These are phyloP conservation scores for Phytoseiulus persimilis DNA, from an alignment of 2,888 invertebrate species.

Conservation along the genomic window DNA sequence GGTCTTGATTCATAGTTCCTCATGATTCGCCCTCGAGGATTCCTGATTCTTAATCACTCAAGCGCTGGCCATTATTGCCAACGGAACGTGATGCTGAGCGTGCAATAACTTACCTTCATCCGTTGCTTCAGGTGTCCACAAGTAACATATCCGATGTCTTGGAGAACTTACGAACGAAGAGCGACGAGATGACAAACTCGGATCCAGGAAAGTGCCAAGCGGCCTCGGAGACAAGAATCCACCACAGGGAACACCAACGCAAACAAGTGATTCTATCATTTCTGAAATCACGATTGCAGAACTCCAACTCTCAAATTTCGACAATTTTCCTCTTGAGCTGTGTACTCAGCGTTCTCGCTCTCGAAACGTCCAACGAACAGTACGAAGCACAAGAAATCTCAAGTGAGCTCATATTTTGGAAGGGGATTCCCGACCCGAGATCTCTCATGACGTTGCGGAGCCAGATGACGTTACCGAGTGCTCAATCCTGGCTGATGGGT, in stretches of 20 bases:
- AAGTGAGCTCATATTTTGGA: background rate
- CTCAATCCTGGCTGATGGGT: background rate
- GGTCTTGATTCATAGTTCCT: too few relatives aligned
- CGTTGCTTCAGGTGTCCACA: too few relatives aligned
- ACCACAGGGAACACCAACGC: background rate
- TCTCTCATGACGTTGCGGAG: too few relatives aligned
- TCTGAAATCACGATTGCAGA: background rate
- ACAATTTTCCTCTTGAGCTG: background rate
- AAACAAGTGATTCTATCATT: background rate
- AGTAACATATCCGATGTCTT: too few relatives aligned
- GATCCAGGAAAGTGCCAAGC: background rate
- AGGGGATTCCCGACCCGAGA: too few relatives aligned
- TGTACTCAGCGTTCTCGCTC: background rate
- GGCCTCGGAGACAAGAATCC: background rate
- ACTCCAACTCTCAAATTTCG: background rate
- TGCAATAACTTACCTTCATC: too few relatives aligned
- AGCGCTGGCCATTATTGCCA: too few relatives aligned
- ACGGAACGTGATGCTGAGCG: too few relatives aligned
- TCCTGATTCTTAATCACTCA: too few relatives aligned
- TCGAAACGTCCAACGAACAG: background rate
- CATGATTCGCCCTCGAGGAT: too few relatives aligned
- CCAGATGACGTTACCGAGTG: too few relatives aligned
- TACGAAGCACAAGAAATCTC: background rate
- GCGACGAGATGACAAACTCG: background rate
- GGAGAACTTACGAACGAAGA: too few relatives aligned